Conservation (phyloP, 2,888 invertebrate genomes). For the Perizoma affinitatum region DNA sequence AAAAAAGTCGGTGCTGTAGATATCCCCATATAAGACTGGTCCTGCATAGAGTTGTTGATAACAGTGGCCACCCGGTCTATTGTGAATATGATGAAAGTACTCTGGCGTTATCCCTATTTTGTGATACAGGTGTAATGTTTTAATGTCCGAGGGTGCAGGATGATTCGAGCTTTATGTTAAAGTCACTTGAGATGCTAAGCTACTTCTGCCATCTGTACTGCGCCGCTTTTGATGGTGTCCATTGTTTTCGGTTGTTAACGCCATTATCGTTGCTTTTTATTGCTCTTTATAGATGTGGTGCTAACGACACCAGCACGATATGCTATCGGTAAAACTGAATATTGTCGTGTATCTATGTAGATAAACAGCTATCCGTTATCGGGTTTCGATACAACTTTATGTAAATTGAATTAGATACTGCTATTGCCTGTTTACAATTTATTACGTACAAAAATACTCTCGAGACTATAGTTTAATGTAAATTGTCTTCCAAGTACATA, state of each 20-base stretch:
- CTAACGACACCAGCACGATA: slow-evolving; percentile 40
- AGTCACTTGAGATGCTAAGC: slow-evolving; percentile 10
- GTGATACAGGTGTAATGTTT: too few relatives aligned
- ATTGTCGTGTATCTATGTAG: slow-evolving; percentile 14
- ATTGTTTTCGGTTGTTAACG: slow-evolving; percentile 44
- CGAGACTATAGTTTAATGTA: too few relatives aligned
- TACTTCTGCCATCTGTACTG: slow-evolving; percentile 5
- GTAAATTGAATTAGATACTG: slow-evolving; percentile 1
- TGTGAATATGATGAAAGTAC: too few relatives aligned
- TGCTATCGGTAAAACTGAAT: slow-evolving; percentile 33
- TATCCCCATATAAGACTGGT: too few relatives aligned
- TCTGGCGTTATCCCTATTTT: too few relatives aligned
- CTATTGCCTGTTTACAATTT: neutral
- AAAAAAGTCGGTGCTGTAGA: too few relatives aligned
- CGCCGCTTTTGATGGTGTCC: slow-evolving; percentile 30
- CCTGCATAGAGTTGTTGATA: too few relatives aligned
- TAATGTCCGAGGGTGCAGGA: too few relatives aligned
- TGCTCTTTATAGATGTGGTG: slow-evolving; percentile 37
- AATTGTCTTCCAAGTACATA: too few relatives aligned
- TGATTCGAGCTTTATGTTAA: too few relatives aligned
- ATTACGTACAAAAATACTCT: too few relatives aligned
- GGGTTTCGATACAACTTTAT: neutral
- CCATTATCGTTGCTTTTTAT: slow-evolving; percentile 42
- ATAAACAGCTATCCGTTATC: slow-evolving; percentile 14
- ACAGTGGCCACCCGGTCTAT: too few relatives aligned